Conservation (phyloP, 2,797 vertebrate genomes). For the Synaphobranchus kaupii region DNA sequence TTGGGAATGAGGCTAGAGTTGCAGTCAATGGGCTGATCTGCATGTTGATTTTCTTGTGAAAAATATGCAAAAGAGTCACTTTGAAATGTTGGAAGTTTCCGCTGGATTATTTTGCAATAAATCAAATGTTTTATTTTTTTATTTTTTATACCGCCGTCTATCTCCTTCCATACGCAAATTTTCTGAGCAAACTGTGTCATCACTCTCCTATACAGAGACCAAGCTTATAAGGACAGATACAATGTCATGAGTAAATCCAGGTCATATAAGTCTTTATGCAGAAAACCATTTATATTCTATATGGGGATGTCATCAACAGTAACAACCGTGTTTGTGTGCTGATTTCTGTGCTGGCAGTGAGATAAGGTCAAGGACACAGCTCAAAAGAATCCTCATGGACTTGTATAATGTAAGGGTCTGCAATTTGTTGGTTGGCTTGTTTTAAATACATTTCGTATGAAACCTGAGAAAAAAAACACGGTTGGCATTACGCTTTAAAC, state of each 20-base stretch:
- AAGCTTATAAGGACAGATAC: neutral
- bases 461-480: neutral
- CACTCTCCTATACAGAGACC: neutral
- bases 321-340: neutral
- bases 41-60: neutral
- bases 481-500: neutral
- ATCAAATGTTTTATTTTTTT: neutral
- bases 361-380: neutral
- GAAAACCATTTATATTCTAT: neutral
- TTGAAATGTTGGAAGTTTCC: neutral
- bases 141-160: neutral
- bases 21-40: conserved; percentile 22
- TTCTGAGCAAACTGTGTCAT: neutral
- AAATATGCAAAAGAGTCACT: neutral
- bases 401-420: neutral
- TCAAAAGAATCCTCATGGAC: neutral
- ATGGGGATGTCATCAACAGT: neutral
- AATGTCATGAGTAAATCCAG: neutral
- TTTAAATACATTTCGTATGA: neutral
- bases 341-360: neutral
- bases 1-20: conserved; percentile 42
- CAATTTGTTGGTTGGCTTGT: neutral
- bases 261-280: neutral
- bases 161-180: neutral
- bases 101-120: neutral